Conservation (phyloP, 1,140 invertebrate genomes). For the Drosophila burlai region DNA sequence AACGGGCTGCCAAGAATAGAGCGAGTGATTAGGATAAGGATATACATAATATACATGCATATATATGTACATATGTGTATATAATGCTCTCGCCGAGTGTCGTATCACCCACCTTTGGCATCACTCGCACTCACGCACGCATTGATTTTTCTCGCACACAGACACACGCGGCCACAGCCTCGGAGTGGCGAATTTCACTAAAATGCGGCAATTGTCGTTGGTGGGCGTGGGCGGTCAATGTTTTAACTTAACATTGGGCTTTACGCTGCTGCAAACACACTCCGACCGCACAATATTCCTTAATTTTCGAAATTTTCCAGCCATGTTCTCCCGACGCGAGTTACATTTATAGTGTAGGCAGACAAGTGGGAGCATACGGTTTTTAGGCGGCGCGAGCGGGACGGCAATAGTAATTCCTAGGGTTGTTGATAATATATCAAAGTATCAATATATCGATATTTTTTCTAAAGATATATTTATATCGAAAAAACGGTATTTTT, state of each 20-base stretch:
- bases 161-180: slow-evolving; percentile 33
- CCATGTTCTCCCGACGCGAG: slow-evolving; percentile 62
- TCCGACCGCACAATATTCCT: slow-evolving; percentile 83
- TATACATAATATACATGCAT: no score
- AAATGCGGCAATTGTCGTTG: slow-evolving; percentile 40
- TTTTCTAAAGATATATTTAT: no score
- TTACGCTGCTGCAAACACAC: slow-evolving; percentile 72
- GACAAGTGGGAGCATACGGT: slow-evolving; percentile 47
- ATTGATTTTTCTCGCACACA: slow-evolving; percentile 67
- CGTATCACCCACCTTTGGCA: slow-evolving; percentile 71
- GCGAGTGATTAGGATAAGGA: slow-evolving; percentile 8
- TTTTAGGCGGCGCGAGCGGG: slow-evolving; percentile 30
- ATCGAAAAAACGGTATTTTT: no score
- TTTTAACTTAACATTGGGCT: slow-evolving; percentile 84
- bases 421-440: no score
- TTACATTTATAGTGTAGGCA: slow-evolving; percentile 70
- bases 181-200: slow-evolving; percentile 36
- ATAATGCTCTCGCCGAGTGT: background rate
- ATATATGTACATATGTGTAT: no score
- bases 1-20: slow-evolving; percentile 53
- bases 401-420: background rate
- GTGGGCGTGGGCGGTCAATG: slow-evolving; percentile 49
- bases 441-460: no score
- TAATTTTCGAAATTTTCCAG: slow-evolving; percentile 86
- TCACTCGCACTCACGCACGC: slow-evolving; percentile 59